A percentile compares a stretch with the other conserved stretches of the same genome.
phyloP scores from a whole-genome alignment of 1,140 invertebrate genomes.

The Nasonia vitripennis region DNA sequence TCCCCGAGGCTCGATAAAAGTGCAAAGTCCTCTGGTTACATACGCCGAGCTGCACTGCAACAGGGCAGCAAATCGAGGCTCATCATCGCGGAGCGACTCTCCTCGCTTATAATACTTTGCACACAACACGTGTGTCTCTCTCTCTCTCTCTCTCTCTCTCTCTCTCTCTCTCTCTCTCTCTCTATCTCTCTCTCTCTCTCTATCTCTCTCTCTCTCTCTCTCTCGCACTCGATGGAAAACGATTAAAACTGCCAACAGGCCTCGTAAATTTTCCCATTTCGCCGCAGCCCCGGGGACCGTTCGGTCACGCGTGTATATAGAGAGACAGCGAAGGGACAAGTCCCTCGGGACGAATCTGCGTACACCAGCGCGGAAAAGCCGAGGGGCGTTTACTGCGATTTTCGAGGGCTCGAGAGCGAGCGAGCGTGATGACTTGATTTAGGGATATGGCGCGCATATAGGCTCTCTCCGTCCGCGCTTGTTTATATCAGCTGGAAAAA shows the following conservation, averaged over 20 bases:
- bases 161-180: not conserved
- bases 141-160: no score
- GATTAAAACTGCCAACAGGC: slow-evolving; percentile 25
- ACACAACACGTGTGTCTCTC: not conserved
- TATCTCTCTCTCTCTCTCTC: no score
- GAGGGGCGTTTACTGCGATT: slow-evolving; percentile 62
- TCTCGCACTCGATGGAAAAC: not conserved
- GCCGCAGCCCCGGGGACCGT: slow-evolving; percentile 62
- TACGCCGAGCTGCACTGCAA: no score
- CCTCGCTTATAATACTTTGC: not conserved
- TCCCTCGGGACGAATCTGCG: slow-evolving; percentile 55
- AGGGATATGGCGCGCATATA: not conserved
- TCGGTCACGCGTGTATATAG: slow-evolving; percentile 57
- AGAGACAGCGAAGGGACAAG: slow-evolving; percentile 49
- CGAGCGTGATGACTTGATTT: slow-evolving; percentile 39
- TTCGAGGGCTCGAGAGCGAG: slow-evolving; percentile 46
- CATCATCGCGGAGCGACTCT: not conserved
- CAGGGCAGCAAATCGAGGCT: not conserved
- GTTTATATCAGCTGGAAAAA: no score
- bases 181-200: no score
- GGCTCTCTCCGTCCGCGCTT: not conserved
- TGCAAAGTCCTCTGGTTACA: not conserved
- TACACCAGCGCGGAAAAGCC: slow-evolving; percentile 59
- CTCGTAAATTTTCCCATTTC: slow-evolving; percentile 66
- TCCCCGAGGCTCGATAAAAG: slow-evolving; percentile 20